Base-by-base conservation (phyloP, 1,140 invertebrate genomes). In the Branchinecta lynchi region DNA sequence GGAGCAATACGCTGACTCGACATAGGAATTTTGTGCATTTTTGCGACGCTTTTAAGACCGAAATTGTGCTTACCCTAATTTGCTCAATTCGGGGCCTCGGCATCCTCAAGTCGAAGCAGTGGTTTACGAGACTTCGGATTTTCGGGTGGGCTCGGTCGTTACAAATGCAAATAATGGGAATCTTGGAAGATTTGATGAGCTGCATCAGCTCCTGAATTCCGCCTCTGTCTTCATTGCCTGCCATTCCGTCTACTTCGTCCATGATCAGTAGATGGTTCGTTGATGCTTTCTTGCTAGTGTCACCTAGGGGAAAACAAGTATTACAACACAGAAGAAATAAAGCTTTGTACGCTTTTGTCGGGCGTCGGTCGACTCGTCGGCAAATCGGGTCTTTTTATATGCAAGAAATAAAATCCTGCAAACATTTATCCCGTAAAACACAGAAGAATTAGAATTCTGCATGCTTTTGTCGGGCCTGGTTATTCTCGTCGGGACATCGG, bases 171-270 rank as follows among this genome's bases (percentile, higher is more conserved):
- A 99, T 91, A 45, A 99, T 88, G 0, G 97, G 97, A 67, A 98
- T 85, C 67, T 88, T 87, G 0, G 91, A 84, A 3, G 81, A 81
- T 81, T 99, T 99, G 66, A 99, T 98, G 7, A 99, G 81, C 20
- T 80, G 80, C 72, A 99, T 96, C 12, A 99, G 78, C 81, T 99
- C 96, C 78, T 92, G 89, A 65, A 98, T 84, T 67, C 96, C 97
- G 66, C 96, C 96, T 73, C 97, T 84, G 80, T 99, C 97, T 78
- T 99, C 93, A 78, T 99, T 99, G 12, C 97, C 97, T 10, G 94
- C 92, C 96, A 99, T 99, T 12, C 97, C 97, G 78, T 99, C 97
- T 0, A 99, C 96, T 85, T 99, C 97, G 76, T 99, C 97, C 97
- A 99, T 99, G 12, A 99, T 83, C 0, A 99, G 77, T 43, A 96